Percentiles rank a stretch among this genome's conserved stretches.
These are phyloP conservation scores for Megaleporinus macrocephalus DNA, from an alignment of 2,113 vertebrate species.

Conservation along the genomic window DNA sequence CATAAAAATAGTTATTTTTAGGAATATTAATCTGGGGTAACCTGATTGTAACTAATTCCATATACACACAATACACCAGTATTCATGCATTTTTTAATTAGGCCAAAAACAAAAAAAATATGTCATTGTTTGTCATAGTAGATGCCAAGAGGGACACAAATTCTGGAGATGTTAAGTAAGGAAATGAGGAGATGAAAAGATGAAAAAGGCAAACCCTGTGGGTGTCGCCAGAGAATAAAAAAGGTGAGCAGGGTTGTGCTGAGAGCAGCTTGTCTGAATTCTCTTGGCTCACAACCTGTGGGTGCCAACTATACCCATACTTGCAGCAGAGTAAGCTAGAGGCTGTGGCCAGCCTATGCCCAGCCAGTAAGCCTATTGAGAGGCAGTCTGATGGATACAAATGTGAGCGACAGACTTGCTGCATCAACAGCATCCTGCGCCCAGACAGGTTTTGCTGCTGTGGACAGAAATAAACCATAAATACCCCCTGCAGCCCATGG, in stretches of 20 bases:
- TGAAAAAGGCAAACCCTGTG: not conserved
- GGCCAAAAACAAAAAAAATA: no score
- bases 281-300: constrained; percentile 69
- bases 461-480: constrained; percentile 85
- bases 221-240: constrained; percentile 37
- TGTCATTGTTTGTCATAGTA: no score
- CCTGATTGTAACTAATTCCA: no score
- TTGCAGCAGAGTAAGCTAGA: constrained; percentile 64
- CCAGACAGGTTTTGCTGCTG: constrained; percentile 81
- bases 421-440: constrained; percentile 77
- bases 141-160: no score
- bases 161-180: no score
- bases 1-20: no score
- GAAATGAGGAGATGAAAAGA: not conserved
- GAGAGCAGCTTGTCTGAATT: constrained; percentile 71
- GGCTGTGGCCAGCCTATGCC: constrained; percentile 65
- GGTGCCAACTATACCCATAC: constrained; percentile 65
- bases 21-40: no score
- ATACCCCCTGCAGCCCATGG: constrained; percentile 73
- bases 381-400: constrained; percentile 76
- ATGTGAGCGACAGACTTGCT: constrained; percentile 84
- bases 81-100: no score
- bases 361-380: constrained; percentile 79
- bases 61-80: no score
- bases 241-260: constrained; percentile 65